Base-by-base conservation (phyloP, 2,113 vertebrate species). In the Meriones unguiculatus region DNA sequence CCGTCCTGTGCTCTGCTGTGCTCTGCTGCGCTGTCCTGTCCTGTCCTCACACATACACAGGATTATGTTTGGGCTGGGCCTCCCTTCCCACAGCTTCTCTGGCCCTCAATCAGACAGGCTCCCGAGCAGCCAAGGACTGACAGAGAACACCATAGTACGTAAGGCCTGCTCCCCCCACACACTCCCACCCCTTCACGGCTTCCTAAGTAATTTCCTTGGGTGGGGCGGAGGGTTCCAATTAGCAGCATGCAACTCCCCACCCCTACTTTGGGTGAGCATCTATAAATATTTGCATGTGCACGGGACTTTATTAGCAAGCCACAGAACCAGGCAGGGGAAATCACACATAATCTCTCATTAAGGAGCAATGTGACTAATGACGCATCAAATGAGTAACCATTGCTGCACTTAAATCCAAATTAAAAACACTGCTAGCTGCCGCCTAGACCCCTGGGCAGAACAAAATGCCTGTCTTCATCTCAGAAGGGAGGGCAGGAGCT, bases 351-450 rank as follows among this genome's bases (percentile, higher is more conserved):
- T 90, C 95, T 72, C 96, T 98, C 97, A 98, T 97, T 98, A 98
- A 98, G 97, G 96, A 91, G 95, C 98, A 85, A 73, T 76, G 97
- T 80, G 96, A 93, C 97, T 97, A 98, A 98, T 92, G 97, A 97
- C 82, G 94, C 97, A 65, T 97, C 94, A 96, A 98, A 98, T 91
- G 97, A 98, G 95, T 89, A 89, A 91, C 97, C 89, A 82, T 96
- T 95, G 97, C 54, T 89, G 91, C 95, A 95, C 97, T 98, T 97
- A 98, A 97, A 97, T 20, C 95, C 98, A 94, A 98, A 98, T 98
- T 98, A 98, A 97, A 98, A 98, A 97, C 93, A 93, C 96, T 94
- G 97, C 84, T 92, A 85, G 95, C 91, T 87, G 96, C 97, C 93
- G 94, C 91, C 84, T 25, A 72, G 46, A 82, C 85, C 98, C 94